Base-by-base conservation (phyloP, 2,113 vertebrate genomes). In the Podarcis muralis region DNA sequence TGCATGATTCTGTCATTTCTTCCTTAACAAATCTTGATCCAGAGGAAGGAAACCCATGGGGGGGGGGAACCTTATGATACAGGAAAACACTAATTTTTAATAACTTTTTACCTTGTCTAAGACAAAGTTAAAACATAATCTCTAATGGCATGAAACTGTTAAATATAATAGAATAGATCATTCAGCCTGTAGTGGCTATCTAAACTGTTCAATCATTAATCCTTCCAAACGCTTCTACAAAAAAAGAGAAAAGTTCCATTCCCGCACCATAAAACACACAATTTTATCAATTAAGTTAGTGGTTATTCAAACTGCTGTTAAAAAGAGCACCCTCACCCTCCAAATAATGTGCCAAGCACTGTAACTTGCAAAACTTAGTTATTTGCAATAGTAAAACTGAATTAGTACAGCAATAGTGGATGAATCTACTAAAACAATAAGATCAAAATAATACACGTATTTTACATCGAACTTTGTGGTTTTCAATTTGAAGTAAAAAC, bases 71-170 rank as follows among this genome's bases (percentile, higher is more conserved):
- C 37, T 37, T 43, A 18, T 76, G 65, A 69, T 43, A 0, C 37
- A n/a, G 1, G 35, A 86, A 9, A 90, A 89, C 84, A 91, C 72
- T 0, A 15, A 87, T 6, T 35, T 66, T 75, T 43, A 15, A 2
- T 89, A 88, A 81, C 85, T 89, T 84, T 86, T 89, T 87, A 71
- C 80, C 92, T 81, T 8, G 81, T 78, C 20, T 25, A 1, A 5
- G 62, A 1, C 0, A 53, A 65, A 65, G 86, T 22, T 86, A 27
- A 37, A 32, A 5, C n/a, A 82, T 57, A 82, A 83, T 3, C 85
- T 92, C 85, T 22, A 87, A 80, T 86, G 93, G 37, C 79, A 59
- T 11, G 76, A 68, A 87, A 90, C 85, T 92, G 94, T 90, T 92
- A 88, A 6, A 5, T 0, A 1, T 15, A 0, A 92, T 88, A 13